Conservation (phyloP, 2,113 vertebrate species). For the Notothenia rossii region DNA sequence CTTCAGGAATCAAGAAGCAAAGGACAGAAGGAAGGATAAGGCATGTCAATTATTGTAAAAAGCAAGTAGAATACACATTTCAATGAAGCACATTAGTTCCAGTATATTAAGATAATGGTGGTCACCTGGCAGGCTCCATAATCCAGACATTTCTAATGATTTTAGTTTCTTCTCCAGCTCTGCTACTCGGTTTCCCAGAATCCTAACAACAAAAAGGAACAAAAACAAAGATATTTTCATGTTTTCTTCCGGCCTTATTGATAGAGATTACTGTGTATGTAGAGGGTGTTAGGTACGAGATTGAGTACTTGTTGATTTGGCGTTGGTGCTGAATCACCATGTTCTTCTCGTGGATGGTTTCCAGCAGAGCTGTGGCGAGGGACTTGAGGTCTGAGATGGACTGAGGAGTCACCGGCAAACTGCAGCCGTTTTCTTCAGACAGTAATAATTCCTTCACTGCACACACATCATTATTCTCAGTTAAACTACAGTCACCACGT, state of each 20-base stretch:
- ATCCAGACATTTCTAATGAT: constrained; percentile 94
- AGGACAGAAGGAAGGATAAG: constrained; percentile 77
- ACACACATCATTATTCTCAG: constrained; percentile 4
- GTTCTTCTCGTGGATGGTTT: constrained; percentile 98
- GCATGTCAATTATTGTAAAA: constrained; percentile 26
- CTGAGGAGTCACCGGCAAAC: constrained; percentile 94
- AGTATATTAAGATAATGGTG: background rate
- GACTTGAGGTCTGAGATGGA: constrained; percentile 98
- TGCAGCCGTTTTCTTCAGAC: constrained; percentile 93
- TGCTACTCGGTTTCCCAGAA: constrained; percentile 94
- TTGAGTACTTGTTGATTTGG: constrained; percentile 92
- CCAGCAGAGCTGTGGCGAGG: constrained; percentile 94
- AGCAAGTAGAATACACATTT: background rate
- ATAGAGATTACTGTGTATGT: background rate
- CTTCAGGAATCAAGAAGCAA: constrained; percentile 86
- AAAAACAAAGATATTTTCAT: background rate
- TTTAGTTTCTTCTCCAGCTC: constrained; percentile 97
- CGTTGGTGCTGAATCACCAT: constrained; percentile 98
- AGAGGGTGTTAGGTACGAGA: background rate
- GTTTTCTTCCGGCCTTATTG: background rate
- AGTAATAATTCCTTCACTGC: constrained; percentile 94
- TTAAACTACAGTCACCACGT: background rate
- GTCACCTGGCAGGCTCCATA: constrained; percentile 98
- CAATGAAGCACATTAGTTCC: background rate
- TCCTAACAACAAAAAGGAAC: constrained; percentile 78